Base-by-base conservation (phyloP, 2,113 vertebrate genomes). In the Hystrix cristata region DNA sequence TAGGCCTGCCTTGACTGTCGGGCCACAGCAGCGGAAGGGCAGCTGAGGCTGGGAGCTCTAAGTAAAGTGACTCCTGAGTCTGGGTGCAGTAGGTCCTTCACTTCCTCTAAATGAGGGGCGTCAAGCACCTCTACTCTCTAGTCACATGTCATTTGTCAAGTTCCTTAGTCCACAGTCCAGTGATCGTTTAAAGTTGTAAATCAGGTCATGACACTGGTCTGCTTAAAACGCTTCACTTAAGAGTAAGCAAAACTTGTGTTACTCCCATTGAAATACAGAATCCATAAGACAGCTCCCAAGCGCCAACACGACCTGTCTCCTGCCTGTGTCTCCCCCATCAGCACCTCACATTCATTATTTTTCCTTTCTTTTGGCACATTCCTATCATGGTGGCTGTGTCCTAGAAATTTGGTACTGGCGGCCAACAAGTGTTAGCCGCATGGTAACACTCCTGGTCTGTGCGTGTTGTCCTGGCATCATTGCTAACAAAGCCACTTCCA, bases 101-200 rank as follows among this genome's bases (percentile, higher is more conserved):
- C 11, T 80, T 67, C n/a, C 15, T 87, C 53, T 71, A 57, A 82
- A 23, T 19, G 29, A 53, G 64, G 60, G 1, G 13, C 31, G 74
- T 91, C n/a, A 64, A 88, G 11, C 15, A 69, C 21, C 43, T 4
- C 21, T 5, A 31, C 19, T 89, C 31, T 29, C 38, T 87, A 57
- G 19, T 21, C 27, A 0, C 31, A 21, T 59, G 46, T 57, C 84
- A 29, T 86, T 91, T 69, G 48, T 95, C 60, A 11, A 29, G 23
- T 80, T 95, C 31, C 10, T 81, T 90, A 69, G 53, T 72, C 80
- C 57, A 82, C 55, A 93, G 31, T 43, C 55, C 80, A 27, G 13
- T 78, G 60, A 16, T 83, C 51, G 71, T 82, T 86, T 86, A 18
- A 78, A 91, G 71, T 79, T 95, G 3, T 93, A 74, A 86, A 57